Percentiles rank a stretch among this genome's conserved stretches.
Conservation (phyloP, 2,888 invertebrate genomes). For the Chorisops tibialis region DNA sequence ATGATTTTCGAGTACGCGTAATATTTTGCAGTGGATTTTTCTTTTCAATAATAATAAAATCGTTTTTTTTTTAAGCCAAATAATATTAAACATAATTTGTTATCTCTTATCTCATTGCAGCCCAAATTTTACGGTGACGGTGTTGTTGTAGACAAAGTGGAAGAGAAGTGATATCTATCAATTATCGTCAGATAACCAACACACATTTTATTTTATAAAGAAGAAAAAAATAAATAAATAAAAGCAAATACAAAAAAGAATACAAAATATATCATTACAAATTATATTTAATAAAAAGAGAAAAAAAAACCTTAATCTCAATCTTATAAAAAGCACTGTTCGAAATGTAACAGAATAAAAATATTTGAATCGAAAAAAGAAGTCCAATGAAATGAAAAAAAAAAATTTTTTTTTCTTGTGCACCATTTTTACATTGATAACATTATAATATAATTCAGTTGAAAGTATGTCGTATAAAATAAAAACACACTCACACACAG, state of each 20-base stretch:
- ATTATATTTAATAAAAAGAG: neutral
- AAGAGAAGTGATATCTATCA: slow-evolving; percentile 24
- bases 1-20: neutral
- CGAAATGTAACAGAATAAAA: too few relatives aligned
- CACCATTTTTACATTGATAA: too few relatives aligned
- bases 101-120: slow-evolving; percentile 27
- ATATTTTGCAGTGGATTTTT: too few relatives aligned
- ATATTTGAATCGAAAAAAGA: too few relatives aligned
- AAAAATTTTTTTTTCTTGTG: too few relatives aligned
- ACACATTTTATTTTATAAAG: neutral
- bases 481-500: neutral
- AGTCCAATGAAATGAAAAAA: too few relatives aligned
- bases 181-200: slow-evolving; percentile 5
- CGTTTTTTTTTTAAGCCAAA: too few relatives aligned
- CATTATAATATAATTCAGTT: too few relatives aligned
- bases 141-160: slow-evolving; percentile 35
- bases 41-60: too few relatives aligned
- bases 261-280: slow-evolving; percentile 11
- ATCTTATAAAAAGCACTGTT: too few relatives aligned
- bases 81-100: neutral
- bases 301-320: neutral
- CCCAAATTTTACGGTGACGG: slow-evolving; percentile 51
- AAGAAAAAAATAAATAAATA: neutral
- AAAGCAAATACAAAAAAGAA: neutral
- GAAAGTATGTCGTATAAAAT: too few relatives aligned